Conservation (phyloP, 1,140 invertebrate genomes). For the Daktulosphaira vitifoliae region DNA sequence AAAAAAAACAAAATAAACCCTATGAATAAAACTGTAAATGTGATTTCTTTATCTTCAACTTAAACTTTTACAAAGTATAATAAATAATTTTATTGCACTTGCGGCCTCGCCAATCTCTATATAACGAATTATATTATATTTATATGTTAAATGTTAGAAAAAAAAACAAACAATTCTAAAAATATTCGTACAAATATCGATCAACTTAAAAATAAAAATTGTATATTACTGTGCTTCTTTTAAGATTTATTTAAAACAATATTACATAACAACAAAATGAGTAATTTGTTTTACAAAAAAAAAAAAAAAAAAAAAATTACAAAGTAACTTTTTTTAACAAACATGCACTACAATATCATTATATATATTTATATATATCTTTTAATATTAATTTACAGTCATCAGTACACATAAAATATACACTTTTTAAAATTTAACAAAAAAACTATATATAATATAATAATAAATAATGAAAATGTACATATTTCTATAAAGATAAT, state of each 20-base stretch:
- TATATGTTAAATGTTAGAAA: slow-evolving; percentile 6
- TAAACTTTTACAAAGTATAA: not conserved
- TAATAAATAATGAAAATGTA: too few species aligned
- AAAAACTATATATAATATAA: too few species aligned
- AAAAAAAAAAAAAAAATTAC: too few species aligned
- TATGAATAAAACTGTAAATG: slow-evolving; percentile 12
- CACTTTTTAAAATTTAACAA: too few species aligned
- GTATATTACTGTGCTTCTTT: not conserved
- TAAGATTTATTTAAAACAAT: slow-evolving; percentile 11
- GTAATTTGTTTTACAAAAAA: not conserved
- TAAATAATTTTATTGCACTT: slow-evolving; percentile 29
- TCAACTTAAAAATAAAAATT: slow-evolving; percentile 23
- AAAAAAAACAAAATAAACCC: slow-evolving; percentile 4
- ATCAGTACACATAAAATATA: too few species aligned
- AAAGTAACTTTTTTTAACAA: too few species aligned
- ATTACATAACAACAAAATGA: slow-evolving; percentile 24
- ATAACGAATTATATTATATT: not conserved
- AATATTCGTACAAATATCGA: slow-evolving; percentile 5
- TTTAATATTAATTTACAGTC: too few species aligned
- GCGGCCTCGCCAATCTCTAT: slow-evolving; percentile 8
- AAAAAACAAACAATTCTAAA: slow-evolving; percentile 16
- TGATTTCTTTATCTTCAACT: not conserved
- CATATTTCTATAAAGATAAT: too few species aligned
- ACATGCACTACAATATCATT: too few species aligned
- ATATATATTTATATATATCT: too few species aligned